Conservation (phyloP, 2,888 invertebrate genomes). For the Asteroscopus sphinx region DNA sequence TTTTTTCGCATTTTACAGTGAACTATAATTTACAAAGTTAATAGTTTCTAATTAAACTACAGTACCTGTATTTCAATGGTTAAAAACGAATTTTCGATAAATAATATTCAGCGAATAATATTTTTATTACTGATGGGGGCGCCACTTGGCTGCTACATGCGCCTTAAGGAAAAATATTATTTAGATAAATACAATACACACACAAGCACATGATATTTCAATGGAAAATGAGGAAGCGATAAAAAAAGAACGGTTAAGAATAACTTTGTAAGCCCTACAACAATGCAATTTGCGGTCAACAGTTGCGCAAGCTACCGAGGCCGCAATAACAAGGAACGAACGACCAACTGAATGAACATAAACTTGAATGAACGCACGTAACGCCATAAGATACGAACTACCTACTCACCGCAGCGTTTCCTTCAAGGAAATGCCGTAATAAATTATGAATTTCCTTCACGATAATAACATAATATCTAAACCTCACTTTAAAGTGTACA, state of each 20-base stretch:
- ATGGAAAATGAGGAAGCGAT: background rate
- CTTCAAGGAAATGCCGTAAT: conserved; percentile 51
- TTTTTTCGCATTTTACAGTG: too few relatives aligned
- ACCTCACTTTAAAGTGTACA: conserved; percentile 20
- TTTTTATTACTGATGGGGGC: too few relatives aligned
- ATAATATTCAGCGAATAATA: too few relatives aligned
- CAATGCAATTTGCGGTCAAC: conserved; percentile 33
- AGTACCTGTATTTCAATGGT: too few relatives aligned
- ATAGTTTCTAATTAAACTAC: too few relatives aligned
- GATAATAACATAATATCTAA: conserved; percentile 27
- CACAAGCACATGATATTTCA: too few relatives aligned
- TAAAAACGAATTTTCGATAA: too few relatives aligned
- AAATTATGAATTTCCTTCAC: conserved; percentile 46
- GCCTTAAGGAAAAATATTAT: background rate
- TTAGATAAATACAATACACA: background rate
- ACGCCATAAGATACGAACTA: conserved; percentile 12
- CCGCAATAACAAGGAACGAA: conserved; percentile 31
- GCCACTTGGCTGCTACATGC: too few relatives aligned
- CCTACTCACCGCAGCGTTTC: conserved; percentile 48
- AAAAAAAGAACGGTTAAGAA: background rate
- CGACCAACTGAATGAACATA: conserved; percentile 41
- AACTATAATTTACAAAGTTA: too few relatives aligned
- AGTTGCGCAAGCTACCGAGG: conserved; percentile 24
- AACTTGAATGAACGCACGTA: conserved; percentile 47
- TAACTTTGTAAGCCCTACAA: background rate